These are phyloP conservation scores for Epizoanthus scotinus DNA, from an alignment of 92 coral and sea anemone genomes.

Conservation along the genomic window DNA sequence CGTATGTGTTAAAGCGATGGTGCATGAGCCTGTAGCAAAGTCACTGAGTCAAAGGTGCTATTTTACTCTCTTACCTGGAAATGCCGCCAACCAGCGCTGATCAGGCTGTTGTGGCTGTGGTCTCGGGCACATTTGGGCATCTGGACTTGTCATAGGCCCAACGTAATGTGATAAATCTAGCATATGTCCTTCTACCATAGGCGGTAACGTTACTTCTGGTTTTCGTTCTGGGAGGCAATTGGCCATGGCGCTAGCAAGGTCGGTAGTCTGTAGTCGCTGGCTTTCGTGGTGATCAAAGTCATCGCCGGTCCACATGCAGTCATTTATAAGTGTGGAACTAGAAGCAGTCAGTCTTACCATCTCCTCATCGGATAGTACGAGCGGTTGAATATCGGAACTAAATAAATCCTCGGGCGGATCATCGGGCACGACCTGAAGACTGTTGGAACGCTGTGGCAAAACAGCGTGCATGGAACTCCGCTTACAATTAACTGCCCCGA, in stretches of 20 bases:
- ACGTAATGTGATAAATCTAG: slow-evolving; percentile 43
- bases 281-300: slow-evolving; percentile 65
- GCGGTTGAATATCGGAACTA: slow-evolving; percentile 78
- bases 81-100: slow-evolving; percentile 23
- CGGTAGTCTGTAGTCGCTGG: slow-evolving; percentile 27
- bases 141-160: slow-evolving; percentile 50
- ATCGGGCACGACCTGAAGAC: slow-evolving; percentile 95
- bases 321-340: slow-evolving; percentile 84
- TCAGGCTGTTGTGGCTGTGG: background rate
- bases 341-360: slow-evolving; percentile 82
- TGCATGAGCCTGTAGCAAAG: background rate
- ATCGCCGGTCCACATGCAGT: slow-evolving; percentile 82
- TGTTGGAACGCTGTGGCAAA: slow-evolving; percentile 56
- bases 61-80: slow-evolving; percentile 43
- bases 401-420: slow-evolving; percentile 83
- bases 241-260: slow-evolving; percentile 37
- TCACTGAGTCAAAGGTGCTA: background rate
- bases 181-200: slow-evolving; percentile 37
- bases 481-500: slow-evolving; percentile 55
- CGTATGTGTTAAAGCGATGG: background rate
- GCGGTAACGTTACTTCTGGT: slow-evolving; percentile 45
- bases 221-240: slow-evolving; percentile 45
- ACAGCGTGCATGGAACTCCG: slow-evolving; percentile 47
- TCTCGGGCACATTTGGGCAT: slow-evolving; percentile 37
- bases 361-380: slow-evolving; percentile 94